These are phyloP conservation scores for Diadegma fenestrale DNA, from an alignment of 2,888 invertebrate species.

Conservation along the genomic window DNA sequence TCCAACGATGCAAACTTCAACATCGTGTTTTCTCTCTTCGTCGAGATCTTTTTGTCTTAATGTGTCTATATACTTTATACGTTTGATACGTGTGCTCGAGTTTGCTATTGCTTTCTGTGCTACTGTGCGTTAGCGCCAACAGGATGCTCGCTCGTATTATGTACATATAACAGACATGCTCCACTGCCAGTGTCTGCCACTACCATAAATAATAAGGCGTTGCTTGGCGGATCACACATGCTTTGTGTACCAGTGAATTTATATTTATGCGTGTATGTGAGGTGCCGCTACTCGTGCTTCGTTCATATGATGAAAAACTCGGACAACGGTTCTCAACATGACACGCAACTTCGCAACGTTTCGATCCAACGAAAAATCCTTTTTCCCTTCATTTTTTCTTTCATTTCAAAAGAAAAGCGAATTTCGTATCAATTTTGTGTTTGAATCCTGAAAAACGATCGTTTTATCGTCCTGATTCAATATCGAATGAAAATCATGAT, in stretches of 20 bases:
- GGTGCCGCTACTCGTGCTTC: slow-evolving; percentile 49
- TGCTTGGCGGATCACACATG: slow-evolving; percentile 53
- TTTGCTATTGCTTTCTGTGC: slow-evolving; percentile 20
- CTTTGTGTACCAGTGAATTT: slow-evolving; percentile 15
- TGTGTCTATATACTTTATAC: background rate
- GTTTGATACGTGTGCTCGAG: background rate
- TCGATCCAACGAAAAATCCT: too few species aligned
- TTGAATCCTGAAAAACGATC: too few species aligned
- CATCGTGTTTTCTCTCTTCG: background rate
- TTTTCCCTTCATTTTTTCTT: too few species aligned
- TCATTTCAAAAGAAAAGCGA: too few species aligned
- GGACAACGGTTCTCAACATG: slow-evolving; percentile 73
- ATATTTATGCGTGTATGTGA: slow-evolving; percentile 24
- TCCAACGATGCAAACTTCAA: too few species aligned
- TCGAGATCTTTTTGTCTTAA: background rate
- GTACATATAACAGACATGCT: slow-evolving; percentile 75
- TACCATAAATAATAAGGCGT: slow-evolving; percentile 78
- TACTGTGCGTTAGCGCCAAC: slow-evolving; percentile 68
- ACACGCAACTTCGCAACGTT: too few species aligned
- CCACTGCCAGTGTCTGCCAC: slow-evolving; percentile 73
- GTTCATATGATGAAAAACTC: slow-evolving; percentile 51
- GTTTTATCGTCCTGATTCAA: too few species aligned
- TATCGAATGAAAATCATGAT: too few species aligned
- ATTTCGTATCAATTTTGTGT: too few species aligned
- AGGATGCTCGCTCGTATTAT: slow-evolving; percentile 75